Base-by-base conservation (phyloP, 2,888 invertebrate species). In the Cyclophora albipunctata region DNA sequence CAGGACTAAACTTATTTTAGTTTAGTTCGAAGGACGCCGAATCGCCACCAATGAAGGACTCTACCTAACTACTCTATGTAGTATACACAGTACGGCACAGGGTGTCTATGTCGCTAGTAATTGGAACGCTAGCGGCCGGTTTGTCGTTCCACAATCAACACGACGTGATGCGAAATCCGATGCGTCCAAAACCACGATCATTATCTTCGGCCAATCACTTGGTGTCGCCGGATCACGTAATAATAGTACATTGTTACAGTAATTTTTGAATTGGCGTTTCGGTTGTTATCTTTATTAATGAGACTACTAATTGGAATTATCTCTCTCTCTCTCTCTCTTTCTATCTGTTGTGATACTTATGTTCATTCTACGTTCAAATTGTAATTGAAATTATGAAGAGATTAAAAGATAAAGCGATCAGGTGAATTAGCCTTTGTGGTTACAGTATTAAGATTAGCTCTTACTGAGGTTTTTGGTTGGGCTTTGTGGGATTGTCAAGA, bases 121-220 rank as follows among this genome's bases (percentile, higher is more conserved):
- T 86, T 86, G 85, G 84, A 78, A 73, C 77, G 83, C 79, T 77
- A 76, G 63, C 69, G 73, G 77, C 67, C 70, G 69, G 79, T 83
- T 84, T 81, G 84, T 82, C 84, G 83, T 73, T 69, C 77, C 75
- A 83, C 86, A 86, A 86, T 87, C 85, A 85, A 81, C 78, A 71
- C 77, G 76, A 87, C 87, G 86, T 87, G 87, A 85, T 79, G 78
- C 77, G 86, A 86, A 87, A 85, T 79, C 78, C 75, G 81, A 86
- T 85, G 84, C 83, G 74, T 71, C 69, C 72, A 72, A 75, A 73
- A 76, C 75, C 63, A 68, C 65, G 71, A 78, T 81, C 73, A 81
- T 82, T 81, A 75, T 77, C 73, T 67, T 59, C 54, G 63, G 61
- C 69, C 74, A 71, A 79, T 78, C 70, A 75, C 69, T 63, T 63